Evolutionary conservation across 1,140 invertebrate genomes (phyloP).

Genomic region (Globodera rostochiensis): DNA sequence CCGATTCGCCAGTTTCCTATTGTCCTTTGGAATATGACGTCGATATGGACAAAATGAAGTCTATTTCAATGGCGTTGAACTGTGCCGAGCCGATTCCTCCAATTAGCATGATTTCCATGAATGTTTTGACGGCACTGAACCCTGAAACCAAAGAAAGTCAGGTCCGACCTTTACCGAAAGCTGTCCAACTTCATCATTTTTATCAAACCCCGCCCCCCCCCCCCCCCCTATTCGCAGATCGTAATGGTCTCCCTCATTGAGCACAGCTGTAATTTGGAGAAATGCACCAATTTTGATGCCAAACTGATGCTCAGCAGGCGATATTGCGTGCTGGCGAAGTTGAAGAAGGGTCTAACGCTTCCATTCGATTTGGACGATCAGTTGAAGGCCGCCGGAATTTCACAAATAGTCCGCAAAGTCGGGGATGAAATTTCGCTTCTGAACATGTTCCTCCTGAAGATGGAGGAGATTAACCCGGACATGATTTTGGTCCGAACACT

Average conservation of each 20-base stretch:
- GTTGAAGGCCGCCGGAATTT: conserved; percentile 37
- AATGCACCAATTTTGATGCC: conserved; percentile 8
- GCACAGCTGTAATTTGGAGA: conserved; percentile 16
- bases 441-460: conserved; percentile 79
- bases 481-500: conserved; percentile 73
- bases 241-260: conserved; percentile 50
- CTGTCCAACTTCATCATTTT: no score
- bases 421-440: conserved; percentile 79
- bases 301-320: conserved; percentile 23
- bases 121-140: conserved; percentile 35
- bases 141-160: conserved; percentile 38
- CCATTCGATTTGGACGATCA: conserved; percentile 42
- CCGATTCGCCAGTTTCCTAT: conserved; percentile 39
- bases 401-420: conserved; percentile 31
- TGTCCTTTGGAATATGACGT: conserved; percentile 46
- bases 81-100: conserved; percentile 3
- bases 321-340: conserved; percentile 34
- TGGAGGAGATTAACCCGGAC: conserved; percentile 87
- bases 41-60: conserved; percentile 37
- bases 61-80: conserved; percentile 15
- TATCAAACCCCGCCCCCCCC: no score
- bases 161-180: conserved; percentile 3
- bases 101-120: conserved; percentile 38
- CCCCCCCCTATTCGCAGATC: conserved; percentile 35
- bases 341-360: conserved; percentile 41